These are phyloP conservation scores for Cotesia congregata DNA, from an alignment of 2,888 invertebrate genomes.

Conservation along the genomic window DNA sequence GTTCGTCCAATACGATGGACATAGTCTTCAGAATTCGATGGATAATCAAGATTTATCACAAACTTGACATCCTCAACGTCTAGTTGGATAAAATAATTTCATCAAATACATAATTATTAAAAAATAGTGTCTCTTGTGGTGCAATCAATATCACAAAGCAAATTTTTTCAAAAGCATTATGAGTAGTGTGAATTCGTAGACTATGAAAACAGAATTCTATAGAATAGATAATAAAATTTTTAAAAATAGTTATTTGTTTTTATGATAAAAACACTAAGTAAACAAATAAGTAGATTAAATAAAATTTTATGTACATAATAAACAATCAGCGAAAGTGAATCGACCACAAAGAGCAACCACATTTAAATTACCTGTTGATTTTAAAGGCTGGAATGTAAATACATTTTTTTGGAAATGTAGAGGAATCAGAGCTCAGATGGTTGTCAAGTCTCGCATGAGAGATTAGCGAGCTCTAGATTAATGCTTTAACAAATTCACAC, in stretches of 20 bases:
- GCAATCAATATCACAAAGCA: slow-evolving; percentile 61
- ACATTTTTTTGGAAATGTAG: slow-evolving; percentile 69
- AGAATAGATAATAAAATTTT: neutral
- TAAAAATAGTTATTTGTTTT: neutral
- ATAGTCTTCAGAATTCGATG: slow-evolving; percentile 97
- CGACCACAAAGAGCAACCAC: slow-evolving; percentile 69
- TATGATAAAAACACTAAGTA: neutral
- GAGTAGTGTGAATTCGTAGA: slow-evolving; percentile 32
- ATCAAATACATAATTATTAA: slow-evolving; percentile 44
- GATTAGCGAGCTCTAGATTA: slow-evolving; percentile 61
- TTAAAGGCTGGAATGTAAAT: slow-evolving; percentile 69
- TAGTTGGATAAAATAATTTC: slow-evolving; percentile 70
- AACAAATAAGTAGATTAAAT: slow-evolving; percentile 41
- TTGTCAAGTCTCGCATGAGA: slow-evolving; percentile 68
- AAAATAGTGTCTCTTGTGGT: slow-evolving; percentile 65
- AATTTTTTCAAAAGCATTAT: slow-evolving; percentile 42
- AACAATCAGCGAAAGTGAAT: slow-evolving; percentile 52
- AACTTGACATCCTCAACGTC: slow-evolving; percentile 99
- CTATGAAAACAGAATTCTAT: slow-evolving; percentile 21
- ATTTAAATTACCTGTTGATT: slow-evolving; percentile 67
- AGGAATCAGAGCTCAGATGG: slow-evolving; percentile 71
- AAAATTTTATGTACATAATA: slow-evolving; percentile 52
- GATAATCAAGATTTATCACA: slow-evolving; percentile 99
- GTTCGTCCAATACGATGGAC: slow-evolving; percentile 97
- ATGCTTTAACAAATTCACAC: slow-evolving; percentile 57